Evolutionary conservation across 2,888 invertebrate genomes (phyloP).

Genomic region (Ptychoptera albimana): DNA sequence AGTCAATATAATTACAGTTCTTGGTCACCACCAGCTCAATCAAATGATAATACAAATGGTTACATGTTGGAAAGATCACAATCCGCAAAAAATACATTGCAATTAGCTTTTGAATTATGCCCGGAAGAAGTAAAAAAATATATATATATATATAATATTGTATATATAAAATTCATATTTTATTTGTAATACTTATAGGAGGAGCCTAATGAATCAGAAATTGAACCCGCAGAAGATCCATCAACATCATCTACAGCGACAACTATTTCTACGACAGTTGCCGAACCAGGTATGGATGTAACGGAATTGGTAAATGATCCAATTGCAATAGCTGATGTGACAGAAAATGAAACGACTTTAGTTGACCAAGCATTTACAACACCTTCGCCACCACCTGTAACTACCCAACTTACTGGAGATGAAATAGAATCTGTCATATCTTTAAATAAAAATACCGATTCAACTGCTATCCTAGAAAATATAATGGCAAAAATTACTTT

Average conservation of each 20-base stretch:
- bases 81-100: slow-evolving; percentile 78
- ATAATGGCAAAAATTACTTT: too few relatives aligned
- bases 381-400: not conserved
- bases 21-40: slow-evolving; percentile 89
- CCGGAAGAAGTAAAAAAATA: slow-evolving; percentile 41
- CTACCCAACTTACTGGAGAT: too few relatives aligned
- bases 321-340: slow-evolving; percentile 21
- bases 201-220: slow-evolving; percentile 29
- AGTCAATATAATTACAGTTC: slow-evolving; percentile 68
- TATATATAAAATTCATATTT: slow-evolving; percentile 1
- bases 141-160: not conserved
- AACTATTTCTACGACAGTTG: slow-evolving; percentile 13
- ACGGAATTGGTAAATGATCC: slow-evolving; percentile 14
- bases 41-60: slow-evolving; percentile 88
- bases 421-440: too few relatives aligned
- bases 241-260: slow-evolving; percentile 11
- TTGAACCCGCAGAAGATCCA: slow-evolving; percentile 24
- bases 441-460: too few relatives aligned
- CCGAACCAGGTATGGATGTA: slow-evolving; percentile 9
- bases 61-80: slow-evolving; percentile 88
- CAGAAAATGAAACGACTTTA: slow-evolving; percentile 22
- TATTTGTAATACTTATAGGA: slow-evolving; percentile 18
- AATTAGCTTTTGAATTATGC: slow-evolving; percentile 59
- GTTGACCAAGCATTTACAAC: slow-evolving; percentile 23
- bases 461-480: too few relatives aligned